A percentile compares a stretch with the other conserved stretches of the same genome.
Conservation (phyloP, 2,888 invertebrate genomes). For the Thysanoteuthis rhombus region DNA sequence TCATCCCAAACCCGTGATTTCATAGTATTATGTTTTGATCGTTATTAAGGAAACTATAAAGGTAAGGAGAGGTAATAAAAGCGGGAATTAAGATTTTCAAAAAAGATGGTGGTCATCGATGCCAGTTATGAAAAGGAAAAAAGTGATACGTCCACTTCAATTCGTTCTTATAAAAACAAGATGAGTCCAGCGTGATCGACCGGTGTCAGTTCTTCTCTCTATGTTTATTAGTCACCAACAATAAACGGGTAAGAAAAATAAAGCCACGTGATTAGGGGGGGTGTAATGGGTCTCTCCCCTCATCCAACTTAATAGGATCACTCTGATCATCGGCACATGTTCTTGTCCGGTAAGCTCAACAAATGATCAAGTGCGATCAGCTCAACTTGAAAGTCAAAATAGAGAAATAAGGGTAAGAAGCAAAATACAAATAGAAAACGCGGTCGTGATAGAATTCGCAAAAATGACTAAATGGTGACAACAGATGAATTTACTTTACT, state of each 20-base stretch:
- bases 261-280: background rate
- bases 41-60: no score
- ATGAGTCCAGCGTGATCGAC: background rate
- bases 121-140: background rate
- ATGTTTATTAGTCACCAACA: background rate
- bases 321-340: background rate
- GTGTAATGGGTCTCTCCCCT: background rate
- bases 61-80: background rate
- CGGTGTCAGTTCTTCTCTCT: background rate
- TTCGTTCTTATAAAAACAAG: background rate
- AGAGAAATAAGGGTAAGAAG: no score
- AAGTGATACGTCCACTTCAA: background rate
- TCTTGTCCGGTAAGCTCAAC: background rate
- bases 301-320: background rate
- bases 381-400: no score
- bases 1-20: no score
- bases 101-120: background rate
- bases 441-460: no score
- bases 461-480: no score
- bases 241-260: background rate
- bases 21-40: no score
- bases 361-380: background rate
- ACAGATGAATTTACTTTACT: no score
- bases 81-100: background rate
- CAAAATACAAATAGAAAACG: no score